These are phyloP conservation scores for Pammene aurita DNA, from an alignment of 2,888 invertebrate species.

Conservation along the genomic window DNA sequence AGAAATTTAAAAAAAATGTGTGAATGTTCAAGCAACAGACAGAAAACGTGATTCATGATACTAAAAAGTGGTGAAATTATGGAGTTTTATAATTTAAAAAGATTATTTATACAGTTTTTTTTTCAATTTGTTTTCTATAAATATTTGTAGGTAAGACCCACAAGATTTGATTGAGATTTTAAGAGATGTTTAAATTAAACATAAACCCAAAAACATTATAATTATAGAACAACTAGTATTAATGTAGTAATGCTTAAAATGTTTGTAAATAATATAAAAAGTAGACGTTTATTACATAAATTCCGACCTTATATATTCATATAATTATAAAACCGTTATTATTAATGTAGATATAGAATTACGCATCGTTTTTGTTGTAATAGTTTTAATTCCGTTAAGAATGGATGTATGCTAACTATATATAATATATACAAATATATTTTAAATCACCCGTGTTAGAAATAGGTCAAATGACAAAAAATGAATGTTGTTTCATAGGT, in stretches of 20 bases:
- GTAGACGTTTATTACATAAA: conserved; percentile 70
- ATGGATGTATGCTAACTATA: conserved; percentile 32
- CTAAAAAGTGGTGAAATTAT: too few species aligned
- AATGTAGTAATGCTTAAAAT: conserved; percentile 68
- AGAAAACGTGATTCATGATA: too few species aligned
- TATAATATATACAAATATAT: conserved; percentile 45
- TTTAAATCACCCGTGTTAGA: conserved; percentile 50
- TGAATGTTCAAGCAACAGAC: too few species aligned
- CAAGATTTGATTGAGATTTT: too few species aligned
- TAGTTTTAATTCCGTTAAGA: conserved; percentile 38
- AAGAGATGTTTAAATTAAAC: background rate
- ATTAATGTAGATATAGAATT: conserved; percentile 56
- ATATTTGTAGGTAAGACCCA: background rate
- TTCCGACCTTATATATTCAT: conserved; percentile 62
- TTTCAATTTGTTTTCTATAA: background rate
- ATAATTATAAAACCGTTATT: conserved; percentile 52
- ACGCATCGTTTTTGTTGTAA: conserved; percentile 45
- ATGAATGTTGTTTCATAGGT: conserved; percentile 36
- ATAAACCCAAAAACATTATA: background rate
- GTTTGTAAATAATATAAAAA: conserved; percentile 74
- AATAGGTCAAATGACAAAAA: conserved; percentile 50
- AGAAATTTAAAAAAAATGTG: too few species aligned
- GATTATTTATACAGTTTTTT: too few species aligned
- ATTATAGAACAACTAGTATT: conserved; percentile 28
- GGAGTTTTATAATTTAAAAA: too few species aligned